A percentile compares a stretch with the other conserved stretches of the same genome.
Evolutionary conservation across 2,113 vertebrate species (phyloP).

Genomic region (Platysternon megacephalum): DNA sequence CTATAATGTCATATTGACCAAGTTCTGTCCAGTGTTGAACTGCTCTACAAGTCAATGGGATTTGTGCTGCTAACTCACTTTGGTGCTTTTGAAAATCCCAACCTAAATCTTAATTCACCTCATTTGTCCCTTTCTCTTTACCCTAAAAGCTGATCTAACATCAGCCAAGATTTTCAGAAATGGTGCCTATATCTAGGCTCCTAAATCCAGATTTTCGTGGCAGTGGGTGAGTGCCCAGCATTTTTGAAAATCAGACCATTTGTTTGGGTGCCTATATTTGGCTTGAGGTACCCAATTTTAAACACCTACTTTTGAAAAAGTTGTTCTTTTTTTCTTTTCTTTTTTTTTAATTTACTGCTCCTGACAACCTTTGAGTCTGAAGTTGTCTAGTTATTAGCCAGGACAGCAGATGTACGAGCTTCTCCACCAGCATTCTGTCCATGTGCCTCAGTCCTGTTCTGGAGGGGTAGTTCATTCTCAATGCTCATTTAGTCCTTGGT

Average conservation of each 20-base stretch:
- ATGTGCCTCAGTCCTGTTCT: not conserved
- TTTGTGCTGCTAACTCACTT: not conserved
- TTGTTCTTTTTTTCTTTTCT: not conserved
- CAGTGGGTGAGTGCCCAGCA: not conserved
- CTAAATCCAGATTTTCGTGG: not conserved
- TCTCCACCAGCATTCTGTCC: not conserved
- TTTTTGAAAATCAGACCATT: not conserved
- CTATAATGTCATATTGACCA: not conserved
- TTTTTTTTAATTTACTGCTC: not conserved
- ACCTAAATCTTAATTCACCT: not conserved
- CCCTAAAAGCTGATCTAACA: not conserved
- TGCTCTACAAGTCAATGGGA: not conserved
- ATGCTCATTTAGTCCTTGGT: not conserved
- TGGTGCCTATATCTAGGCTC: not conserved
- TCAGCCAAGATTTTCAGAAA: not conserved
- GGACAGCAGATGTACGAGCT: not conserved
- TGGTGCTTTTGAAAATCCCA: not conserved
- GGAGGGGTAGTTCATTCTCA: not conserved
- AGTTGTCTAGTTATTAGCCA: not conserved
- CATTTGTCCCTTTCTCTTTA: not conserved
- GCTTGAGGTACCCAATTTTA: not conserved
- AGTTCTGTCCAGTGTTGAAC: not conserved
- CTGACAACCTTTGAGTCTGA: not conserved
- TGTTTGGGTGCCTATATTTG: not conserved
- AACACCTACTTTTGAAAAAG: not conserved